Evolutionary conservation across 2,113 vertebrate species (phyloP), one percentile per base, ranked within the genome.

Genomic region (Pantherophis guttatus): DNA sequence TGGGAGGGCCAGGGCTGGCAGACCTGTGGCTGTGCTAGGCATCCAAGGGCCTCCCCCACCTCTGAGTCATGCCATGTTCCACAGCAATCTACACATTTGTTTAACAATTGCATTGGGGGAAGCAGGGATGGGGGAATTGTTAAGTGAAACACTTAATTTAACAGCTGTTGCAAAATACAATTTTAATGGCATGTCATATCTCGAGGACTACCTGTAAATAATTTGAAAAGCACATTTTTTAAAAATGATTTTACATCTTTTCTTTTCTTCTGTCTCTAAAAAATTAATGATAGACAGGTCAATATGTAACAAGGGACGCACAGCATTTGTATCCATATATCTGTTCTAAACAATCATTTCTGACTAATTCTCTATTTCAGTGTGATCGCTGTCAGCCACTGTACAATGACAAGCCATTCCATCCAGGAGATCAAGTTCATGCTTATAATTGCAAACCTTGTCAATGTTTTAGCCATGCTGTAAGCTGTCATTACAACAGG

Each of bases 351-450:
- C 54, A 94, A 62, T 17, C 50, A 58, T 1, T 24, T 88, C 87
- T 93, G 59, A 2, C 29, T 54, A 44, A 90, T 91, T 94, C 59
- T 50, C 62, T 23, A 92, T 96, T 96, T 55, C 96, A 99, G 98
- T 99, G 99, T 44, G 97, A 98, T n/a, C 97, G 6, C 26, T 99
- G 99, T 94, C 95, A 97, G 50, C 97, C 98, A 0, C 97, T 99
- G 87, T 98, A 98, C 97, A 98, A 98, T 0, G 98, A 99, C 97
- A 99, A 99, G 95, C 98, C 98, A 33, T 99, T 99, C 96, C 97
- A 86, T 94, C 96, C 97, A 91, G 98, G 99, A 93, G 98, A 99
- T 95, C 98, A 98, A 91, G 96, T 97, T 53, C 98, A 98, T 11
- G 97, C 98, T 19, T 98, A 98, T 95, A 98, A 97, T 90, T 99